A percentile compares a stretch with the other conserved stretches of the same genome.
Conservation (phyloP, 1,140 invertebrate genomes). For the Zaprionus camerounensis region DNA sequence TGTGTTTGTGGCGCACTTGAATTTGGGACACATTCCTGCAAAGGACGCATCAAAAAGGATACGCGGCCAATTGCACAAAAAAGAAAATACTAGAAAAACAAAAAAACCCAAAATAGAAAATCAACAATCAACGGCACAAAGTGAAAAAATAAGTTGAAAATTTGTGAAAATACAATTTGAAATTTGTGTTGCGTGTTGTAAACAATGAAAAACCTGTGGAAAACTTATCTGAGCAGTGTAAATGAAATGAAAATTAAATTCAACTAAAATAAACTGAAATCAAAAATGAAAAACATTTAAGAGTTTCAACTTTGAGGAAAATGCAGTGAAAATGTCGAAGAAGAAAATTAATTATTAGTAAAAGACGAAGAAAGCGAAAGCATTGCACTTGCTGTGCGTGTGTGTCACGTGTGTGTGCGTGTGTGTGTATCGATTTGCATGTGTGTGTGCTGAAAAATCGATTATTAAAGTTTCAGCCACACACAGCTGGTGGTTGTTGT, state of each 20-base stretch:
- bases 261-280: background rate
- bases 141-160: conserved; percentile 19
- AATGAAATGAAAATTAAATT: background rate
- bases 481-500: conserved; percentile 72
- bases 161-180: background rate
- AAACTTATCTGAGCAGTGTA: conserved; percentile 23
- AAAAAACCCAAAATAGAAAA: conserved; percentile 3
- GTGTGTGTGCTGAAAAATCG: conserved; percentile 73
- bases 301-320: conserved; percentile 10
- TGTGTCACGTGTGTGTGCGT: conserved; percentile 27
- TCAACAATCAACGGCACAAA: conserved; percentile 7
- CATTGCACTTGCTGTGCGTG: conserved; percentile 35
- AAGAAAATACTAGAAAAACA: conserved; percentile 20
- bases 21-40: conserved; percentile 82
- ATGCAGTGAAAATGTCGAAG: background rate
- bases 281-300: background rate
- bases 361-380: conserved; percentile 39
- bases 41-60: conserved; percentile 66
- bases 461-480: conserved; percentile 64
- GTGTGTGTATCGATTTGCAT: conserved; percentile 52
- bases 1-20: conserved; percentile 80
- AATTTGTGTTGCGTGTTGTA: background rate
- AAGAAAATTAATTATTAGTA: background rate
- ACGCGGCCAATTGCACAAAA: conserved; percentile 25
- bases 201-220: conserved; percentile 50